phyloP scores from a whole-genome alignment of 2,888 invertebrate genomes.

The Habrosyne pyritoides region DNA sequence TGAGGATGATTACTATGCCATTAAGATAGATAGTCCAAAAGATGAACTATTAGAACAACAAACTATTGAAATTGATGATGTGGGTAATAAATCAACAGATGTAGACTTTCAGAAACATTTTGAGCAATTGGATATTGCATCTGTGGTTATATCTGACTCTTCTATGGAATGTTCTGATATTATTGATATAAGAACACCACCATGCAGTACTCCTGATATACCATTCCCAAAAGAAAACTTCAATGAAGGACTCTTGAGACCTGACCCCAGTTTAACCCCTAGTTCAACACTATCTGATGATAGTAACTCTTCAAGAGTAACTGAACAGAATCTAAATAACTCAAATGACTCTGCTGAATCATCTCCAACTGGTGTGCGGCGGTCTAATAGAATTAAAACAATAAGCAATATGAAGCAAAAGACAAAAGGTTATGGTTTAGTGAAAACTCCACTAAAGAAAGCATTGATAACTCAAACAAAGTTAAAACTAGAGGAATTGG shows the following conservation, averaged over 20 bases:
- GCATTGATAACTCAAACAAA: slow-evolving; percentile 79
- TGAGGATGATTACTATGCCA: slow-evolving; percentile 77
- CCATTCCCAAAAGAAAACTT: slow-evolving; percentile 50
- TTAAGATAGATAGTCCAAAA: slow-evolving; percentile 67
- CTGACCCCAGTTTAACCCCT: slow-evolving; percentile 75
- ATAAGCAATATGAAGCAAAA: slow-evolving; percentile 88
- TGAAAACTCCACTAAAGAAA: slow-evolving; percentile 80
- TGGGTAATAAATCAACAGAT: slow-evolving; percentile 41
- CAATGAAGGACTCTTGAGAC: slow-evolving; percentile 53
- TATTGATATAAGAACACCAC: slow-evolving; percentile 45
- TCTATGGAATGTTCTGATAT: slow-evolving; percentile 58
- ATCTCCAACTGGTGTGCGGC: slow-evolving; percentile 84
- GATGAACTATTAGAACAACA: slow-evolving; percentile 30
- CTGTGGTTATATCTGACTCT: slow-evolving; percentile 42
- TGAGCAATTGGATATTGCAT: slow-evolving; percentile 61
- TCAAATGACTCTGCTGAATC: slow-evolving; percentile 78
- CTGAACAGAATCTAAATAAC: slow-evolving; percentile 61
- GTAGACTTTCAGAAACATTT: slow-evolving; percentile 70
- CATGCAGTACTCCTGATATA: slow-evolving; percentile 58
- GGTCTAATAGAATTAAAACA: slow-evolving; percentile 90
- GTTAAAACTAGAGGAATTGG: slow-evolving; percentile 83
- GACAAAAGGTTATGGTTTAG: slow-evolving; percentile 86
- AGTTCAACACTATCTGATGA: slow-evolving; percentile 77
- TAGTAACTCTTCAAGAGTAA: slow-evolving; percentile 70
- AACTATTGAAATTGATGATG: slow-evolving; percentile 24